phyloP scores from a whole-genome alignment of 2,888 invertebrate species.

The Diarsia dahlii region DNA sequence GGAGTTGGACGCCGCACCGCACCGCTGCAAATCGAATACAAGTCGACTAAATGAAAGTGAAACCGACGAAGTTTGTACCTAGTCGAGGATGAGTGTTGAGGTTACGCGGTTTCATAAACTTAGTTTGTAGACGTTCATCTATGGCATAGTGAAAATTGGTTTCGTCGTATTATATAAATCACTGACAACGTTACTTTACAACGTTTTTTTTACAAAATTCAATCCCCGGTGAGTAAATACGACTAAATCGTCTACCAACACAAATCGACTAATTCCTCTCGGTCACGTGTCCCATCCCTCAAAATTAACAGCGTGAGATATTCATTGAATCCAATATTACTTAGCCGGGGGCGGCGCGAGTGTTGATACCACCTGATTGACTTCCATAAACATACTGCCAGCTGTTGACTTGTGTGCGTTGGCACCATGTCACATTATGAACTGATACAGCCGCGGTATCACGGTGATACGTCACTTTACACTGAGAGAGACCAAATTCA shows the following conservation, averaged over 20 bases:
- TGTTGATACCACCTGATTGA: conserved; percentile 69
- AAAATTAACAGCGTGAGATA: conserved; percentile 70
- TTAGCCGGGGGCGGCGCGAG: conserved; percentile 49
- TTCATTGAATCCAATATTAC: conserved; percentile 70
- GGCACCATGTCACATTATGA: conserved; percentile 10
- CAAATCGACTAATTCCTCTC: conserved; percentile 14
- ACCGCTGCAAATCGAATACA: conserved; percentile 40
- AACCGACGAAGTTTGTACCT: conserved; percentile 3
- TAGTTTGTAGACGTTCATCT: neutral
- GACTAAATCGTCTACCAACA: neutral
- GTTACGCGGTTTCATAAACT: neutral
- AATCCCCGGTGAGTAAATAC: neutral
- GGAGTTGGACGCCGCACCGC: conserved; percentile 11
- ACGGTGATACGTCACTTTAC: conserved; percentile 2
- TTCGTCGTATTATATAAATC: neutral
- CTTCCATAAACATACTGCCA: conserved; percentile 62
- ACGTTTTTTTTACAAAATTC: neutral
- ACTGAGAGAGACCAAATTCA: neutral
- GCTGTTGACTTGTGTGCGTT: conserved; percentile 16
- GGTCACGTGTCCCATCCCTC: conserved; percentile 15
- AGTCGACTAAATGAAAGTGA: conserved; percentile 38
- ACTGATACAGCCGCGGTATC: conserved; percentile 18
- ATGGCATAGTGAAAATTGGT: neutral
- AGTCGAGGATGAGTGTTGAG: neutral
- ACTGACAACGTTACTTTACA: no score